Base-by-base conservation (phyloP, 2,113 vertebrate species). In the Petromus typicus region DNA sequence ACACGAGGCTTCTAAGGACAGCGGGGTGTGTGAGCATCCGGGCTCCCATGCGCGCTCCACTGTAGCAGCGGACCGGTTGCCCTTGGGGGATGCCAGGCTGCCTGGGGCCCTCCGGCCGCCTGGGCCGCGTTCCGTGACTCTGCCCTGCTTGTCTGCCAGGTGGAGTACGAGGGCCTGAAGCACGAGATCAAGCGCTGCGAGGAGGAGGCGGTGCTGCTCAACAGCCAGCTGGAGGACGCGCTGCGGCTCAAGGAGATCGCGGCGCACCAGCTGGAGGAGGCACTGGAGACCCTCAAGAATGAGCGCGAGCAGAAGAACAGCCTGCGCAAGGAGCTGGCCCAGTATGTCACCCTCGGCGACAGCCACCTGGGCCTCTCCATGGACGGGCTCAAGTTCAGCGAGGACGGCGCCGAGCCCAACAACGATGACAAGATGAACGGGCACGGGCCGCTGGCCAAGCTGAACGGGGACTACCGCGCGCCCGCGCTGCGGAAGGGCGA, bases 171-270 rank as follows among this genome's bases (percentile, higher is more conserved):
- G 98, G 99, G 99, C 63, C 98, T 99, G 97, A 99, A 99, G 96
- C 99, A 99, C 93, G 99, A 99, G 98, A 99, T 99, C 89, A 99
- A 99, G 89, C 99, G 99, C 2, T 98, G 99, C 90, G 99, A 99
- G 96, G 99, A 99, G 98, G 99, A 99, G 97, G 99, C 99, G 0
- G 99, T 99, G 32, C 99, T 99, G 30, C 99, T 99, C 61, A 99
- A 99, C 97, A 99, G 99, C 96, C 99, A 99, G 98, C 98, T 99
- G 94, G 99, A 99, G 95, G 99, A 99, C 40, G 99, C 99, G 7
- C 98, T 99, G 81, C 99, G 99, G 48, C 96, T 99, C 89, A 99
- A 99, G 97, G 99, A 99, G 97, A 99, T 99, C 87, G 99, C 99
- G 0, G 99, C 99, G 95, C 98, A 99, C 93, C 99, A 99, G 93